Base-by-base conservation (phyloP, 2,888 invertebrate species). In the Aporophyla lueneburgensis region DNA sequence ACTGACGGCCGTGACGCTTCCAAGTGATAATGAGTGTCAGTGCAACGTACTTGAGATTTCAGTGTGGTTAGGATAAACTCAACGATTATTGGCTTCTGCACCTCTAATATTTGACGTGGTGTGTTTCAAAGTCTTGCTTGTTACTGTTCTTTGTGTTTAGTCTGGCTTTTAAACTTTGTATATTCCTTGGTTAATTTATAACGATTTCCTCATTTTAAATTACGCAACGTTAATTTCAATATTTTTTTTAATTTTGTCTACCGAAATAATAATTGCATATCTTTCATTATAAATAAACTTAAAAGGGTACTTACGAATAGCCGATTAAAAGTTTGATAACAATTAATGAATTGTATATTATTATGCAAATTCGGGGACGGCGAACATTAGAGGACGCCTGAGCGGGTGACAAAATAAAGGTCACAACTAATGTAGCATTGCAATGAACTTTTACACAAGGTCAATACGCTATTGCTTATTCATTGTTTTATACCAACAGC, bases 1-100 rank as follows among this genome's bases (percentile, higher is more conserved):
- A 93, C 93, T 89, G 89, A 86, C 87, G 89, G 88, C 88, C 89
- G 92, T 93, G 93, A 94, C 93, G 93, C 89, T 90, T 91, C 91
- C 88, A 91, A 93, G 93, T 94, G 95, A 95, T 96, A 95, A 95
- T 95, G 91, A 94, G 89, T 91, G 90, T 90, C 91, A 91, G 92
- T 93, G 91, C 92, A 93, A 92, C 90, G 91, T 89, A 92, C 93
- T 93, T 91, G 90, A 92, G 89, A 92, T 90, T 90, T 90, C 70
- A 90, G 69, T 79, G 56, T 73, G 67, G 71, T 65, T 81, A 73
- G 76, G 75, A 85, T 79, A 86, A 87, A 86, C 88, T 84, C 66
- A 68, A 73, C 72, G 72, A 80, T 78, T 77, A 72, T 76, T 73
- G 76, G 58, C 63, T 79, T 21, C 63, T 63, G 67, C 51, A 14